Percentiles rank a stretch among this genome's conserved stretches.
Conservation (phyloP, 2,113 vertebrate species). For the Rhineura floridana region DNA sequence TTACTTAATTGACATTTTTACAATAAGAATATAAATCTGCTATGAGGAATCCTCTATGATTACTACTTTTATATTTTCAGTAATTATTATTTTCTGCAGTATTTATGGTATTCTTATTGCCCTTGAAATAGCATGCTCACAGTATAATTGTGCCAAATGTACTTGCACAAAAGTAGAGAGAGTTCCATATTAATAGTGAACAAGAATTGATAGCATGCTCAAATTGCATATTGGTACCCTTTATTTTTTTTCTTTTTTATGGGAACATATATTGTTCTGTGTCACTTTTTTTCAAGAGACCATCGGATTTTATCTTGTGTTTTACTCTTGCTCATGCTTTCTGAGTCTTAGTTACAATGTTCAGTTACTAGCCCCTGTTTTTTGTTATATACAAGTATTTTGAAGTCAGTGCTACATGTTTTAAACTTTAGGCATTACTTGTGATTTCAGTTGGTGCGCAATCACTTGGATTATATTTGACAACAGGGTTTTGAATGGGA, state of each 20-base stretch:
- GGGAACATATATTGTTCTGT: background rate
- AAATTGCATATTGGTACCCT: background rate
- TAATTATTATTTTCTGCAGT: background rate
- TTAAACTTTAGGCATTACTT: background rate
- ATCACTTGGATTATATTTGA: constrained; percentile 3
- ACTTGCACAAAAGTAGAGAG: background rate
- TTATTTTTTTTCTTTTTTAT: background rate
- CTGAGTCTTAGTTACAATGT: background rate
- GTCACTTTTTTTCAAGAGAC: background rate
- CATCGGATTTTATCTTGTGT: background rate
- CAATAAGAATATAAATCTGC: background rate
- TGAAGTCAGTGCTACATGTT: background rate
- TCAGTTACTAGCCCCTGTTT: background rate
- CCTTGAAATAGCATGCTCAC: background rate
- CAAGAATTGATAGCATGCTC: background rate
- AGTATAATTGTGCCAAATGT: background rate
- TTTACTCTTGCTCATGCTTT: background rate
- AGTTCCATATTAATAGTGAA: background rate
- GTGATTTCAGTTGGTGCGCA: background rate
- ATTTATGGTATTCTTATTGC: background rate
- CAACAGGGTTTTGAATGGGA: background rate
- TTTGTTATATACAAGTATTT: background rate
- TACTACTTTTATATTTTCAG: background rate
- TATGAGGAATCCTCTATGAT: background rate
- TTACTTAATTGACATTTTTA: background rate